Evolutionary conservation across 2,113 vertebrate species (phyloP).

Genomic region (Hystrix cristata): DNA sequence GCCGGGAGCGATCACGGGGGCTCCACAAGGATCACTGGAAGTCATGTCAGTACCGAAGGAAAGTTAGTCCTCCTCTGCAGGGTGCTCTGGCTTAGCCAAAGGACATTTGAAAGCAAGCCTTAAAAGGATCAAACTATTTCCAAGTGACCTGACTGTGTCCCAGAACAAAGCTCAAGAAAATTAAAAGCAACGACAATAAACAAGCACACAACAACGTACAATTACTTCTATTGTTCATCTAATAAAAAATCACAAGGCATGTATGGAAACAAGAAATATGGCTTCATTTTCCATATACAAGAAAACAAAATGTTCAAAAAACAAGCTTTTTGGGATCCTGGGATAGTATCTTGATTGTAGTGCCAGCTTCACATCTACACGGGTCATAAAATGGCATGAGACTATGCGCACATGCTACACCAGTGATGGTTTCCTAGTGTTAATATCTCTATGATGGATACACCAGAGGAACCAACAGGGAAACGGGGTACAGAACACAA

Average conservation of each 20-base stretch:
- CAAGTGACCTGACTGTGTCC: not conserved
- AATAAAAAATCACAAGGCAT: not conserved
- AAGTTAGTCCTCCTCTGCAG: not conserved
- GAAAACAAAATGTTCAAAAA: constrained; percentile 15
- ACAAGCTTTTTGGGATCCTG: not conserved
- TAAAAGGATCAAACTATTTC: not conserved
- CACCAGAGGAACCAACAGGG: not conserved
- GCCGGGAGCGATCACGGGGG: not conserved
- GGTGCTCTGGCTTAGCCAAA: not conserved
- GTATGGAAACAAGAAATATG: not conserved
- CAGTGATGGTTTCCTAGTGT: not conserved
- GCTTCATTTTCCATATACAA: not conserved
- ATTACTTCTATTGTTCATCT: not conserved
- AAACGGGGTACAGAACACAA: not conserved
- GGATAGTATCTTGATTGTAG: not conserved
- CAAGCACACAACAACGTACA: not conserved
- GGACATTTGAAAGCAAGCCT: not conserved
- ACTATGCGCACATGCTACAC: not conserved
- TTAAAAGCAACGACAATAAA: not conserved
- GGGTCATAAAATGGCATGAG: not conserved
- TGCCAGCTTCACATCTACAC: not conserved
- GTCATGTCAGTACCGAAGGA: not conserved
- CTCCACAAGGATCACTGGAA: not conserved
- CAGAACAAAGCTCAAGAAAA: not conserved
- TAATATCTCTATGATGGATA: not conserved